Base-by-base conservation (phyloP, 2,113 vertebrate genomes). In the Asarcornis scutulata region DNA sequence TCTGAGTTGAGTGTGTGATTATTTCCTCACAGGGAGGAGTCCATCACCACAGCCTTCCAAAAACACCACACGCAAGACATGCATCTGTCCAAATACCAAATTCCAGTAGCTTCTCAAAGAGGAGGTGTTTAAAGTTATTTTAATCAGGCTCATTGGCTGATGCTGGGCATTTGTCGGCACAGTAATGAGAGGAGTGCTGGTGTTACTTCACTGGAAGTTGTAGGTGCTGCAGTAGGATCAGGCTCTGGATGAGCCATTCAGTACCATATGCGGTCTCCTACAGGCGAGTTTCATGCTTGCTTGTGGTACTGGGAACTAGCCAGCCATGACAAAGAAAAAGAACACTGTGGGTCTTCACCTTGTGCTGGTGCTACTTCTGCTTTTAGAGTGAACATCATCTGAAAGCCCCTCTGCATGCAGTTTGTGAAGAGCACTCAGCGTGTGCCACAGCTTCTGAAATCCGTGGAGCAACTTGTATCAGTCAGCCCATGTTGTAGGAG, bases 301-400 rank as follows among this genome's bases (percentile, higher is more conserved):
- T 84, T 91, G 83, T 1, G 86, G 86, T 88, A 94, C n/a, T 62
- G 86, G 77, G 66, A 94, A 50, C 88, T 82, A 95, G 80, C 81
- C 91, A 93, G 67, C 86, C 75, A 18, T 93, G 95, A 94, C 93
- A 48, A 77, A 86, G 78, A 92, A 80, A 91, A 93, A 94, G 92
- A 96, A 94, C 93, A 83, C 14, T 85, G 77, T 77, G 66, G 66
- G 73, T 95, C 86, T 93, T 93, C 75, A 95, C 34, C 73, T 92
- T 84, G 67, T 88, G 71, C 66, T 91, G 83, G 81, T 94, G 88
- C 86, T 94, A 96, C 95, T 97, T 97, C 96, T 96, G 96, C 96
- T 97, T 96, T 96, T 96, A 84, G 81, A 89, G 93, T 92, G 95
- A 96, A 8, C 77, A 76, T 3, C 10, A 71, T 89, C 83, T 91